These are phyloP conservation scores for Stictocephala bisonia DNA, from an alignment of 2,888 invertebrate genomes.

Conservation along the genomic window DNA sequence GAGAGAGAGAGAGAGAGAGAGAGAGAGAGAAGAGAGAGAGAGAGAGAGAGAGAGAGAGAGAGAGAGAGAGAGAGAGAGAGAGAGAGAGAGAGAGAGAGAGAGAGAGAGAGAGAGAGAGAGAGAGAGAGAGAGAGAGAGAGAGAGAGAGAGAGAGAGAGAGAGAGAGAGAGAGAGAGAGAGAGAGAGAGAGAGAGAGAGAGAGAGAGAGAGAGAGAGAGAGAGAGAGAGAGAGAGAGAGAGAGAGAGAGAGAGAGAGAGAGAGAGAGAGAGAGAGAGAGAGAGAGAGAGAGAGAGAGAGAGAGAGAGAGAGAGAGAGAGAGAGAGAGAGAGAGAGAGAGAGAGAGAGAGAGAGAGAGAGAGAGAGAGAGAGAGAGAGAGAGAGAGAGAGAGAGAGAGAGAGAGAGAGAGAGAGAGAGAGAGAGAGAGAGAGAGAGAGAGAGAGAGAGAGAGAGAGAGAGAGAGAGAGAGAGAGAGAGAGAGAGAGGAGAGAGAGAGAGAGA, in stretches of 20 bases:
- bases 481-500: not conserved
- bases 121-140: no score
- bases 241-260: not conserved
- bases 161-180: no score
- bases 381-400: conserved; percentile 13
- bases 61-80: no score
- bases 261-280: conserved; percentile 13
- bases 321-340: conserved; percentile 13
- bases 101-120: no score
- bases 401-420: conserved; percentile 13
- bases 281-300: conserved; percentile 13
- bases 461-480: conserved; percentile 13
- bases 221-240: not conserved
- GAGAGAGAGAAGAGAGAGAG: no score
- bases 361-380: conserved; percentile 13
- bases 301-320: conserved; percentile 13
- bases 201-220: not conserved
- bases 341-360: conserved; percentile 13
- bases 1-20: no score
- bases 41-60: no score
- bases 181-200: no score
- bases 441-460: conserved; percentile 13
- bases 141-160: no score
- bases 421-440: conserved; percentile 13
- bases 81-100: no score